phyloP scores from a whole-genome alignment of 2,797 vertebrate genomes.

The Gymnodraco acuticeps region DNA sequence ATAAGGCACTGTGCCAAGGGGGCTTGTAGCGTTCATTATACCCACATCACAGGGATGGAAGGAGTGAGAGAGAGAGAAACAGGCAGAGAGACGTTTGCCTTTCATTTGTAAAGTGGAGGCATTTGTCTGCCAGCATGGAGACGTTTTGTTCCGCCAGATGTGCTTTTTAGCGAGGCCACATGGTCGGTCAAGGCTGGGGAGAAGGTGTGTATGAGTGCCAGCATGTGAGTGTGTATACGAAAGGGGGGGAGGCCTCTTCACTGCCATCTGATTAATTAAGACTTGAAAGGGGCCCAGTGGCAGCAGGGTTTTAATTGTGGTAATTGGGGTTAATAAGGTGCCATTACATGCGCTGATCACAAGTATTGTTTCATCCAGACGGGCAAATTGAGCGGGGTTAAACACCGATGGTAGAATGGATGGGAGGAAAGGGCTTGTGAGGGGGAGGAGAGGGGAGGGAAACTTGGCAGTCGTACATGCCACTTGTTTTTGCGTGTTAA shows the following conservation, averaged over 20 bases:
- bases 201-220: constrained; percentile 70
- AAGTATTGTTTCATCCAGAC: constrained; percentile 88
- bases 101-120: constrained; percentile 85
- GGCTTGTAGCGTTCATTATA: constrained; percentile 88
- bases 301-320: constrained; percentile 88
- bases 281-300: constrained; percentile 87
- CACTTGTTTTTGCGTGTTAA: constrained; percentile 80
- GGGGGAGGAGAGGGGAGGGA: constrained; percentile 4
- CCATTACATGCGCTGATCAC: constrained; percentile 88
- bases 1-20: constrained; percentile 88
- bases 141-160: constrained; percentile 86
- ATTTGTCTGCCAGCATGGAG: constrained; percentile 85
- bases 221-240: constrained; percentile 30
- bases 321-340: constrained; percentile 90
- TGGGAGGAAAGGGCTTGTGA: constrained; percentile 58
- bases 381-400: constrained; percentile 87
- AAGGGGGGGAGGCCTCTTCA: constrained; percentile 70
- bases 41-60: constrained; percentile 84
- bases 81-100: constrained; percentile 71
- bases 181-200: constrained; percentile 84
- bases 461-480: constrained; percentile 76
- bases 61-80: constrained; percentile 40
- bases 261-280: constrained; percentile 90
- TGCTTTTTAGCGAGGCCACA: constrained; percentile 85
- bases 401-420: constrained; percentile 82